These are phyloP conservation scores for Brachyhypopomus gauderio DNA, from an alignment of 2,113 vertebrate genomes.

Conservation along the genomic window DNA sequence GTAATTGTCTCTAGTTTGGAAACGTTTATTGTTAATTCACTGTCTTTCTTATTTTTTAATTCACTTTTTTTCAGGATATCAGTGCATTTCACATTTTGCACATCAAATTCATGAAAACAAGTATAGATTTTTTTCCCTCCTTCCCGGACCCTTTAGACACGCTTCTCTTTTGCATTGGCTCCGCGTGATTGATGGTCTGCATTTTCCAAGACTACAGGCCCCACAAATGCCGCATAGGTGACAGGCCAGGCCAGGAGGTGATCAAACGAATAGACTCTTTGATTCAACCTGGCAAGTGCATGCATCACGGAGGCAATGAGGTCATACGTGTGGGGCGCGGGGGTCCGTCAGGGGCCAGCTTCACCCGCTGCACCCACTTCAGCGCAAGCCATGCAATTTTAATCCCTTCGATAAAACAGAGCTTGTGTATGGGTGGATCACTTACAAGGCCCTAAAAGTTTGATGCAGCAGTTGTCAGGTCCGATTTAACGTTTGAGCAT, in stretches of 20 bases:
- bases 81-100: no score
- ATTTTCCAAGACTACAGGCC: not conserved
- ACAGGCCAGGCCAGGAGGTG: slow-evolving; percentile 27
- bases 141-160: not conserved
- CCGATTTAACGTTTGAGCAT: slow-evolving; percentile 45
- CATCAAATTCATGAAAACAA: no score
- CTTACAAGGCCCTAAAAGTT: slow-evolving; percentile 52
- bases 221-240: slow-evolving; percentile 39
- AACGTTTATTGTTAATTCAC: no score
- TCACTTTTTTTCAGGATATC: no score
- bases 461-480: slow-evolving; percentile 52
- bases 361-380: slow-evolving; percentile 39
- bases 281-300: slow-evolving; percentile 47
- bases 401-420: slow-evolving; percentile 49
- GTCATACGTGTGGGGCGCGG: slow-evolving; percentile 14
- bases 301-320: slow-evolving; percentile 53
- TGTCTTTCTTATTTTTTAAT: no score
- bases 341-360: slow-evolving; percentile 37
- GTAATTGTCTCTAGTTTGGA: no score
- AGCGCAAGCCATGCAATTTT: slow-evolving; percentile 50
- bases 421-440: slow-evolving; percentile 30
- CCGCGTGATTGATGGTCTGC: not conserved
- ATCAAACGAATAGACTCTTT: slow-evolving; percentile 44
- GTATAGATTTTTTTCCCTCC: not conserved
- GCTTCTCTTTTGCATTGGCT: not conserved